A percentile compares a stretch with the other conserved stretches of the same genome.
phyloP scores from a whole-genome alignment of 2,888 invertebrate species.

The Bruchidius siliquastri region DNA sequence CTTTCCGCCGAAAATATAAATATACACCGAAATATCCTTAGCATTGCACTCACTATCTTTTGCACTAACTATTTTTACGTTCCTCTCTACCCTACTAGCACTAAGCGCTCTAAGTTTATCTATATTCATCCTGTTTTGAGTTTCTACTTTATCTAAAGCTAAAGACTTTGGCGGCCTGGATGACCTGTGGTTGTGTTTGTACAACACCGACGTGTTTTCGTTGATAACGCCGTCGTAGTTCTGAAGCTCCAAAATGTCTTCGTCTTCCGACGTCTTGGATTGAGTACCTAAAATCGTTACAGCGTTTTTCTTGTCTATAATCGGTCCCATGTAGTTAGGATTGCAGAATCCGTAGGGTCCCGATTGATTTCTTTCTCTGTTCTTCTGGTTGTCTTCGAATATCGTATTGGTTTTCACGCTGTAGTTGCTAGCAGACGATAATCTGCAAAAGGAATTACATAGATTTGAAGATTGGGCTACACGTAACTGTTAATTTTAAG shows the following conservation, averaged over 20 bases:
- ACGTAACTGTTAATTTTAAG: no score
- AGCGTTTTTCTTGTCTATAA: constrained; percentile 43
- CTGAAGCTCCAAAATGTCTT: constrained; percentile 40
- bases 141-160: constrained; percentile 38
- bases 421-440: constrained; percentile 51
- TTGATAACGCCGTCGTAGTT: constrained; percentile 37
- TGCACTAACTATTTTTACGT: constrained; percentile 16
- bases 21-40: constrained; percentile 50
- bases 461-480: no score
- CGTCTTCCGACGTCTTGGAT: constrained; percentile 27
- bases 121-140: constrained; percentile 8
- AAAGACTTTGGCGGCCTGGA: constrained; percentile 49
- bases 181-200: constrained; percentile 35
- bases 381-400: constrained; percentile 39
- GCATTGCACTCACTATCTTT: constrained; percentile 42
- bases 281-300: constrained; percentile 24
- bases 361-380: constrained; percentile 31
- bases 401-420: constrained; percentile 45
- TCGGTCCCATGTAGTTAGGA: constrained; percentile 70
- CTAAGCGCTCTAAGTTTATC: constrained; percentile 52
- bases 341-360: constrained; percentile 67
- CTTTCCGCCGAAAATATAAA: constrained; percentile 73
- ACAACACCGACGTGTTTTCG: constrained; percentile 42
- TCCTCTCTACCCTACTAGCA: constrained; percentile 49
- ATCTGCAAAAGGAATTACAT: constrained; percentile 5